Conservation (phyloP, 2,797 vertebrate species). For the Austrolebias charrua region DNA sequence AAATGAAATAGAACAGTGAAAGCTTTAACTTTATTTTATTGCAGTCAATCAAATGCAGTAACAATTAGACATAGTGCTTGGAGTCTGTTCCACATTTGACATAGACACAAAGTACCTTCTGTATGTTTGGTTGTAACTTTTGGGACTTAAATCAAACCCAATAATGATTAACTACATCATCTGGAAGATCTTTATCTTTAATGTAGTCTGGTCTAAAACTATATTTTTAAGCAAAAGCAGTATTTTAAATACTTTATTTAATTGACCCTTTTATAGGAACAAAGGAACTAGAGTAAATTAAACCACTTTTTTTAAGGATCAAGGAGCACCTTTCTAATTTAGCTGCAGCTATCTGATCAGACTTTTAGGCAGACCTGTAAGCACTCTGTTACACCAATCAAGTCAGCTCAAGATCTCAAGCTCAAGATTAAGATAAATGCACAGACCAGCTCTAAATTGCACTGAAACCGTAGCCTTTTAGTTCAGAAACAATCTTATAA, state of each 20-base stretch:
- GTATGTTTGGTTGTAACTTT: neutral
- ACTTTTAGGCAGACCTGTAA: neutral
- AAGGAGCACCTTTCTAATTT: neutral
- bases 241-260: neutral
- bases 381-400: neutral
- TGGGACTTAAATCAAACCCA: neutral
- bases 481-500: neutral
- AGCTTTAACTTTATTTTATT: neutral
- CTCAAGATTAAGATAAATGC: neutral
- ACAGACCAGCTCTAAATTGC: neutral
- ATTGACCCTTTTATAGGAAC: neutral
- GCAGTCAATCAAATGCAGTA: neutral
- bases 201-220: neutral
- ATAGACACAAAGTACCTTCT: too few relatives aligned
- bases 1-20: neutral
- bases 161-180: neutral
- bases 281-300: neutral
- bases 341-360: constrained; percentile 1
- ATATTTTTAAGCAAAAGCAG: neutral
- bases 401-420: neutral
- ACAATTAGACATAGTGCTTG: neutral
- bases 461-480: neutral
- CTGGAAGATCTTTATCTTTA: neutral
- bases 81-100: too few relatives aligned
- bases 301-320: neutral